These are phyloP conservation scores for Sciurus vulgaris DNA, from an alignment of 2,797 vertebrate species.

Conservation along the genomic window DNA sequence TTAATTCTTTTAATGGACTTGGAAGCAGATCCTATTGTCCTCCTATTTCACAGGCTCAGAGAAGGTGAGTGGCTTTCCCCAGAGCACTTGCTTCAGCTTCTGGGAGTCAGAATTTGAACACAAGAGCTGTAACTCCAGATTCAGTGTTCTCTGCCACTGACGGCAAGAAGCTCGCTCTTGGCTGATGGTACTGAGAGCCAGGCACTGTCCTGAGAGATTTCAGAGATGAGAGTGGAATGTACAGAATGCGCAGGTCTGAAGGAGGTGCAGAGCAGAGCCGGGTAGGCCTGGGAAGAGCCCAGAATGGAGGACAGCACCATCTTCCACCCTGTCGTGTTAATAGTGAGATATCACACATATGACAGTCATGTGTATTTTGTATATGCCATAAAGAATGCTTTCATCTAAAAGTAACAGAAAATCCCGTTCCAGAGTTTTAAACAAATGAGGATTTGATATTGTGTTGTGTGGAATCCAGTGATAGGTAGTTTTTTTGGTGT, in stretches of 20 bases:
- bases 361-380: not conserved
- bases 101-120: not conserved
- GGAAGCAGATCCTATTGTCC: not conserved
- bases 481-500: not conserved
- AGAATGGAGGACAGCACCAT: not conserved
- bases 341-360: not conserved
- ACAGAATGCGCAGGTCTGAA: not conserved
- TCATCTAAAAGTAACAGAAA: constrained; percentile 12
- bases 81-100: not conserved
- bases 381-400: not conserved
- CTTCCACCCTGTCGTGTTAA: rapidly evolving
- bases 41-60: not conserved
- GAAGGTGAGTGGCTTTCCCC: not conserved
- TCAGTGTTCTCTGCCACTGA: not conserved
- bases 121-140: not conserved
- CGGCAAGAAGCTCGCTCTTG: not conserved
- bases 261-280: not conserved
- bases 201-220: not conserved
- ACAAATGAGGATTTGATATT: not conserved
- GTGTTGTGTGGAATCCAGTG: not conserved
- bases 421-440: not conserved
- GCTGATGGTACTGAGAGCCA: not conserved
- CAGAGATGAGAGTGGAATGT: not conserved
- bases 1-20: not conserved
- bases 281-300: not conserved